phyloP scores from a whole-genome alignment of 2,797 vertebrate genomes.

The Emys orbicularis region DNA sequence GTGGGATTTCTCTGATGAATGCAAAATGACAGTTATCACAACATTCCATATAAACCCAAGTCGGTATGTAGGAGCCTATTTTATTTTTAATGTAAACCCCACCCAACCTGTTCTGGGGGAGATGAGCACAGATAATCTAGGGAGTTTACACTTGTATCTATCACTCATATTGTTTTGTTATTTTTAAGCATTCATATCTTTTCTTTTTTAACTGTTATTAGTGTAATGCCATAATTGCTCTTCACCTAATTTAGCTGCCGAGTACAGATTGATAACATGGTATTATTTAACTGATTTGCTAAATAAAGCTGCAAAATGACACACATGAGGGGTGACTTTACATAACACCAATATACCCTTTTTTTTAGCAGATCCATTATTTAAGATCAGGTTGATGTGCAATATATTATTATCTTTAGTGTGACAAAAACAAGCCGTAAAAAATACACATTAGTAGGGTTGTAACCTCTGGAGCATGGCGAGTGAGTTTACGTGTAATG shows the following conservation, averaged over 20 bases:
- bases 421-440: background rate
- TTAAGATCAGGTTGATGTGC: background rate
- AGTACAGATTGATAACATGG: fast-evolving
- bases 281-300: slow-evolving; percentile 23
- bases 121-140: slow-evolving; percentile 48
- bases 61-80: slow-evolving; percentile 78
- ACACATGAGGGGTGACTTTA: background rate
- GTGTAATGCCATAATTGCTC: slow-evolving; percentile 40
- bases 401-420: background rate
- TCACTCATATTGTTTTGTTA: background rate
- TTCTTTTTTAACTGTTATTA: slow-evolving; percentile 11
- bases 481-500: background rate
- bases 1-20: slow-evolving; percentile 79
- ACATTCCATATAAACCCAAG: slow-evolving; percentile 78
- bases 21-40: slow-evolving; percentile 80
- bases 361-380: background rate
- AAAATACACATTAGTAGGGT: fast-evolving
- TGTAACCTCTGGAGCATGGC: fast-evolving
- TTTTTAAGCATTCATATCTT: slow-evolving; percentile 15
- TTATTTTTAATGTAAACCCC: slow-evolving; percentile 80
- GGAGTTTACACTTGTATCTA: slow-evolving; percentile 27
- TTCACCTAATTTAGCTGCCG: slow-evolving; percentile 53
- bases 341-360: background rate
- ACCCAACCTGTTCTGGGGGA: slow-evolving; percentile 68
- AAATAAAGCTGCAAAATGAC: background rate